Evolutionary conservation across 2,113 vertebrate species (phyloP).

Genomic region (Ameiurus melas): DNA sequence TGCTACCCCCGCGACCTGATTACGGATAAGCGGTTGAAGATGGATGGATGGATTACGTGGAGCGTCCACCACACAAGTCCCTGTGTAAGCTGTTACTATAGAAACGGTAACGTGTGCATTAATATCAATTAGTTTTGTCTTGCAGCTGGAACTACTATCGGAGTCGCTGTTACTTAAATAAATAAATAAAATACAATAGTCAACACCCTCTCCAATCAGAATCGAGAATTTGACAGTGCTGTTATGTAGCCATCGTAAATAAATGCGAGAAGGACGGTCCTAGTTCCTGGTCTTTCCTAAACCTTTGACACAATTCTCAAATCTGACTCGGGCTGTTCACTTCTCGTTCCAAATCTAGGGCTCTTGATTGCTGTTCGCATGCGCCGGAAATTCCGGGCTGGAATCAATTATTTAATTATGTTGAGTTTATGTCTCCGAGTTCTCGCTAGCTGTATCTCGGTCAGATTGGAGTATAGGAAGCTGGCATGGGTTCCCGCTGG

Average conservation of each 20-base stretch:
- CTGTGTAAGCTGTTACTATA: background rate
- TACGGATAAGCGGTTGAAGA: no score
- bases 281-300: background rate
- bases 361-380: background rate
- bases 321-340: background rate
- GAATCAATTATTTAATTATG: background rate
- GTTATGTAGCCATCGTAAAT: background rate
- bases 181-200: no score
- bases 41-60: no score
- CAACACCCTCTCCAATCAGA: background rate
- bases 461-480: background rate
- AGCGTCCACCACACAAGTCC: background rate
- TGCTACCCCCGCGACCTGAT: no score
- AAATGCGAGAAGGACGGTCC: background rate
- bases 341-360: background rate
- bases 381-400: background rate
- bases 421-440: background rate
- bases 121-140: background rate
- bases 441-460: background rate
- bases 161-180: background rate
- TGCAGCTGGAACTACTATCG: no score
- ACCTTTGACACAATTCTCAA: background rate
- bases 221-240: background rate
- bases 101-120: background rate
- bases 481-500: background rate